phyloP scores from a whole-genome alignment of 2,797 vertebrate genomes.

The Pyrocephalus nanus region DNA sequence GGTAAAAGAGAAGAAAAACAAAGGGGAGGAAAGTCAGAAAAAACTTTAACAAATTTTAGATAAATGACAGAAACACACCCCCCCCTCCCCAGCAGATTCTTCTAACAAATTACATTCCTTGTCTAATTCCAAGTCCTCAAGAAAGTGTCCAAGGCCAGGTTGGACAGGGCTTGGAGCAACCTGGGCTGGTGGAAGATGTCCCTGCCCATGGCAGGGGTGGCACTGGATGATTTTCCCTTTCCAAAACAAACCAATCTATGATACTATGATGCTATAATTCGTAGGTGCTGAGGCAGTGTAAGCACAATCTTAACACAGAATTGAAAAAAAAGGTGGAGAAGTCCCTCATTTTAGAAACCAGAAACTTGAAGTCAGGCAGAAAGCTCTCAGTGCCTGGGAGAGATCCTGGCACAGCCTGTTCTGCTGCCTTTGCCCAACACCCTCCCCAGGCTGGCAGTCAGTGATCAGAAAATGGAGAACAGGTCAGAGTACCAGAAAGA shows the following conservation, averaged over 20 bases:
- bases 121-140: neutral
- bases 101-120: neutral
- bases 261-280: neutral
- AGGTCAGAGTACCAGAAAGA: neutral
- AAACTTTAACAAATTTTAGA: neutral
- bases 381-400: neutral
- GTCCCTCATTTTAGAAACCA: neutral
- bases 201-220: neutral
- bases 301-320: neutral
- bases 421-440: neutral
- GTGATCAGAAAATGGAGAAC: neutral
- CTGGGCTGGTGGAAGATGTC: neutral
- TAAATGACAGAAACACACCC: neutral
- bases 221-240: neutral
- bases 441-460: neutral
- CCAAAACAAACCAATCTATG: neutral
- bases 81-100: neutral
- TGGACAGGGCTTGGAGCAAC: neutral
- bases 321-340: neutral
- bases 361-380: neutral
- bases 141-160: neutral
- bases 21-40: neutral
- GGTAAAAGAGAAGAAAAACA: neutral
- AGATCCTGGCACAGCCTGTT: neutral
- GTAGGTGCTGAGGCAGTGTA: neutral